These are phyloP conservation scores for Tamandua tetradactyla DNA, from an alignment of 2,797 vertebrate species.

Conservation along the genomic window DNA sequence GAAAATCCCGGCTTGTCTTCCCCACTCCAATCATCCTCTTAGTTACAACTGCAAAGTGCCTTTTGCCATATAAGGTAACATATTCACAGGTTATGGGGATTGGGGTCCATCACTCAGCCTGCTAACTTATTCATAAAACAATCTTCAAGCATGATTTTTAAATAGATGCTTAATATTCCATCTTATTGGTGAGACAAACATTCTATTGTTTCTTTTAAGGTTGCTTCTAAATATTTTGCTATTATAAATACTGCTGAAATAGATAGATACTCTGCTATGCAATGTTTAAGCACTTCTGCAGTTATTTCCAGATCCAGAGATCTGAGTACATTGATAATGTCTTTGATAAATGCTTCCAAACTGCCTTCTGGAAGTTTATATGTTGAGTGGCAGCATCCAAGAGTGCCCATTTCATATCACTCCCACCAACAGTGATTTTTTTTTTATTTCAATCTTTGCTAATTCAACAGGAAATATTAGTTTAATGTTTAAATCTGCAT, in stretches of 20 bases:
- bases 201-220: not conserved
- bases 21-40: not conserved
- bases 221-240: slow-evolving; percentile 10
- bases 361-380: not conserved
- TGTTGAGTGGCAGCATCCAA: not conserved
- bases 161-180: not conserved
- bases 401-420: not conserved
- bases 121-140: not conserved
- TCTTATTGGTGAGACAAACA: not conserved
- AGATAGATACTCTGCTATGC: not conserved
- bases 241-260: not conserved
- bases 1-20: not conserved
- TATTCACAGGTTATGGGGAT: not conserved
- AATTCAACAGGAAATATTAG: not conserved
- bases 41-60: not conserved
- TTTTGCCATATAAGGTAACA: not conserved
- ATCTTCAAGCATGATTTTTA: not conserved
- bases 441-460: not conserved
- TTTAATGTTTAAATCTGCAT: not conserved
- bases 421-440: not conserved
- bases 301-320: not conserved
- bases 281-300: not conserved
- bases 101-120: not conserved
- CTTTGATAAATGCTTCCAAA: not conserved
- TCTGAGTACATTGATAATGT: too few relatives aligned